A percentile compares a stretch with the other conserved stretches of the same genome.
These are phyloP conservation scores for Euspilapteryx auroguttella DNA, from an alignment of 2,888 invertebrate genomes.

Conservation along the genomic window DNA sequence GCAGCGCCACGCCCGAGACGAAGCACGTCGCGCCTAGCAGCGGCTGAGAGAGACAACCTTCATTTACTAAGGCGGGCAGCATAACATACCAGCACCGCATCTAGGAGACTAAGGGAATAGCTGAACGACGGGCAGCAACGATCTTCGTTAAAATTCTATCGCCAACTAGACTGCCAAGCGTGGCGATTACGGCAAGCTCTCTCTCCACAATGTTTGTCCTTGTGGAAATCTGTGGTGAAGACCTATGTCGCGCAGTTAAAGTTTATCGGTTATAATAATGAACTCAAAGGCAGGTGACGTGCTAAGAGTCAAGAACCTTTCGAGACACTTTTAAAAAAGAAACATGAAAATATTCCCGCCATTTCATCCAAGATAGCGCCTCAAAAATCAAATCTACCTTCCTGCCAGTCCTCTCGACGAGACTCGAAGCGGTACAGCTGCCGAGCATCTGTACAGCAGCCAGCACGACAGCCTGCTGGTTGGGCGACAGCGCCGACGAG, in stretches of 20 bases:
- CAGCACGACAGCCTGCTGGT: conserved; percentile 17
- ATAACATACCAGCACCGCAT: neutral
- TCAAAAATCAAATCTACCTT: conserved; percentile 21
- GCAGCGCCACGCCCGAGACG: conserved; percentile 34
- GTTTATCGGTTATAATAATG: no score
- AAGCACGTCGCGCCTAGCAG: conserved; percentile 36
- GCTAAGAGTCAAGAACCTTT: no score
- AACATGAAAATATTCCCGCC: no score
- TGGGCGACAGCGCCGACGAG: conserved; percentile 10
- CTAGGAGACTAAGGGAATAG: neutral
- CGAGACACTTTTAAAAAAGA: no score
- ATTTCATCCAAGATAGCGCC: no score
- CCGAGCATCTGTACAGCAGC: conserved; percentile 40
- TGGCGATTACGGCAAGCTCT: no score
- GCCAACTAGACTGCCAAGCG: no score
- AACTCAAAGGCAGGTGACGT: no score
- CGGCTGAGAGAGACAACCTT: conserved; percentile 18
- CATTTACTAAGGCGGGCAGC: neutral
- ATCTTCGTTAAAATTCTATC: no score
- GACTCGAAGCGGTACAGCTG: conserved; percentile 34
- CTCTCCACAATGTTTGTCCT: no score
- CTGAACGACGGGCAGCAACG: neutral
- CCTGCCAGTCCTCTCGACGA: conserved; percentile 42
- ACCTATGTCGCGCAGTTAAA: no score
- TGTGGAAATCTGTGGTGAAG: no score